Evolutionary conservation across 2,797 vertebrate genomes (phyloP), one percentile per base, ranked within the genome.

Genomic region (Falco berigora): DNA sequence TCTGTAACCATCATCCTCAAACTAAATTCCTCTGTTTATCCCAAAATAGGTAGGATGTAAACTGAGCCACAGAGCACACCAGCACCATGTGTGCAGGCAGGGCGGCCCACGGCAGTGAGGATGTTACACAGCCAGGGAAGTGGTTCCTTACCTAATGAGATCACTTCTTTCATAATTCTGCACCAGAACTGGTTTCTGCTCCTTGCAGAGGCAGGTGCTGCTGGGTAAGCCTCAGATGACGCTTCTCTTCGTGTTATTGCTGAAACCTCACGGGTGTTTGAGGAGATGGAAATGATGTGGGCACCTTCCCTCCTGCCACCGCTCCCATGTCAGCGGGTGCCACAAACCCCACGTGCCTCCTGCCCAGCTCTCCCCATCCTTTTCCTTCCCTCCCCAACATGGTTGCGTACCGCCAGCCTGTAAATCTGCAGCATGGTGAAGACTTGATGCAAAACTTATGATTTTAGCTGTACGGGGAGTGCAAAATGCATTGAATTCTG

Each of bases 321-420:
- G 1, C 59, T 21, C 36, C 66, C 42, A 22, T 10, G 1, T 5
- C 75, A 20, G n/a, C 2, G 3, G 52, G 53, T 32, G 8, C 77
- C 53, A 21, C 13, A 1, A 34, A 4, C 61, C 32, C 52, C 71
- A 3, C 7, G 2, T 23, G 27, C 27, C 25, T 52, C 23, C 1
- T 4, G 13, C 49, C 47, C 17, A 9, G 13, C 44, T 55, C 47
- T 22, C 47, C 53, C 36, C 36, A 8, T 21, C 55, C 34, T 46
- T 50, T 21, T 6, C 1, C 72, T 53, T 69, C 11, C 49, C 44
- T 24, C 38, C 42, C 2, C 23, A 6, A 2, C 22, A 4, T 1
- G 0, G 9, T 7, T 44, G 13, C 9, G 7, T 15, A 14, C 55
- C 12, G 1, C 38, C 13, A 1, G 3, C 9, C 34, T 30, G 28